A percentile compares a stretch with the other conserved stretches of the same genome.
phyloP scores from a whole-genome alignment of 2,888 invertebrate species.

The Cephus runcator region DNA sequence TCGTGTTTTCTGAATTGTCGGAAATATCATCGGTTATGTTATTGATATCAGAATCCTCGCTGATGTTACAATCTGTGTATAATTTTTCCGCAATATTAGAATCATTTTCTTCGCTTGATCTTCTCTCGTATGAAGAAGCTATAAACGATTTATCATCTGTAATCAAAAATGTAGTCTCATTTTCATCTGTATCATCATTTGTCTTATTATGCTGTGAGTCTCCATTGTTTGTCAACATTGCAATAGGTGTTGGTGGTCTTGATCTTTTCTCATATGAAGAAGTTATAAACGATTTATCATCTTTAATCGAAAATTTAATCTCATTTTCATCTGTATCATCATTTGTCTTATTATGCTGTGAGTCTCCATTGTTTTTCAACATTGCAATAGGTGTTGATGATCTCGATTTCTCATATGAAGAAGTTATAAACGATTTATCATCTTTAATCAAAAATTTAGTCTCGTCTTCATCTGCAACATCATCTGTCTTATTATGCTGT shows the following conservation, averaged over 20 bases:
- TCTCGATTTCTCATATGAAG: not conserved
- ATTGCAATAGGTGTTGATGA: not conserved
- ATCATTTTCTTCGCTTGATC: not conserved
- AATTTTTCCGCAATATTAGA: too few species aligned
- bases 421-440: not conserved
- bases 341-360: not conserved
- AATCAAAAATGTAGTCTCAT: too few species aligned
- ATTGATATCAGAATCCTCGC: not conserved
- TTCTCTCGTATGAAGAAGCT: too few species aligned
- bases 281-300: not conserved
- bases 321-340: not conserved
- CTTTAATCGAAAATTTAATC: not conserved
- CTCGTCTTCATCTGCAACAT: not conserved
- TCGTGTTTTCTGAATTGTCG: not conserved
- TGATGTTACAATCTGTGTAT: too few species aligned
- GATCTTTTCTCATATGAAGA: not conserved
- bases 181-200: too few species aligned
- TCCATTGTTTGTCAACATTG: too few species aligned
- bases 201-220: too few species aligned
- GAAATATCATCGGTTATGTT: not conserved
- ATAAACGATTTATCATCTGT: too few species aligned
- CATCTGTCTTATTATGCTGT: not conserved
- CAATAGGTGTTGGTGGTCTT: too few species aligned
- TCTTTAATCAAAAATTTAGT: not conserved
- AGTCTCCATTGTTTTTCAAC: not conserved